Evolutionary conservation across 2,797 vertebrate species (phyloP).

Genomic region (Malurus leucopterus): DNA sequence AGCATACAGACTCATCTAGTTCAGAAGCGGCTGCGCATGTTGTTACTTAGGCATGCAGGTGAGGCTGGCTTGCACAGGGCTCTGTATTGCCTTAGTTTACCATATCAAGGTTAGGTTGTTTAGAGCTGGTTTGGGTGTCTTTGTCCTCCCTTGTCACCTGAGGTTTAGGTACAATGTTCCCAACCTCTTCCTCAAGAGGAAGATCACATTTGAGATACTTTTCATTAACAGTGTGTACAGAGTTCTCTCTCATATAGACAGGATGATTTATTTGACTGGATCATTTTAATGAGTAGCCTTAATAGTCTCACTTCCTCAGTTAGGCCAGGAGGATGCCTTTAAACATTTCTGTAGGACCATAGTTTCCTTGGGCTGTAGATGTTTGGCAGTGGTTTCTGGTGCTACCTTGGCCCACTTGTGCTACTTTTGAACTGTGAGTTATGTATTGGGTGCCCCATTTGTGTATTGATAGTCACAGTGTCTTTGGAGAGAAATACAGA

Average conservation of each 20-base stretch:
- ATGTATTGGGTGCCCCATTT: not conserved
- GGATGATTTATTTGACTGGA: not conserved
- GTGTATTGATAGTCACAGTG: not conserved
- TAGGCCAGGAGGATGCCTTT: not conserved
- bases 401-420: not conserved
- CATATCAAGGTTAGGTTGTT: not conserved
- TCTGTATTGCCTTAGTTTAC: not conserved
- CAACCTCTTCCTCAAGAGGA: rapidly evolving
- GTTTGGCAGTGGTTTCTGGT: rapidly evolving
- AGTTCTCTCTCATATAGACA: rapidly evolving
- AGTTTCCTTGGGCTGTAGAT: not conserved
- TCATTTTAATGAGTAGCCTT: not conserved
- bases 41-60: rapidly evolving
- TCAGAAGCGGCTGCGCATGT: not conserved
- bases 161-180: not conserved
- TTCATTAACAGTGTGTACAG: not conserved
- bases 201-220: not conserved
- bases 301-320: not conserved
- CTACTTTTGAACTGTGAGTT: not conserved
- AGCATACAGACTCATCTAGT: not conserved
- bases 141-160: not conserved
- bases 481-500: not conserved
- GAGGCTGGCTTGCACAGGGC: not conserved
- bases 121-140: not conserved
- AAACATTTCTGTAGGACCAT: not conserved